phyloP scores from a whole-genome alignment of 2,113 vertebrate genomes.

The Fregata magnificens region DNA sequence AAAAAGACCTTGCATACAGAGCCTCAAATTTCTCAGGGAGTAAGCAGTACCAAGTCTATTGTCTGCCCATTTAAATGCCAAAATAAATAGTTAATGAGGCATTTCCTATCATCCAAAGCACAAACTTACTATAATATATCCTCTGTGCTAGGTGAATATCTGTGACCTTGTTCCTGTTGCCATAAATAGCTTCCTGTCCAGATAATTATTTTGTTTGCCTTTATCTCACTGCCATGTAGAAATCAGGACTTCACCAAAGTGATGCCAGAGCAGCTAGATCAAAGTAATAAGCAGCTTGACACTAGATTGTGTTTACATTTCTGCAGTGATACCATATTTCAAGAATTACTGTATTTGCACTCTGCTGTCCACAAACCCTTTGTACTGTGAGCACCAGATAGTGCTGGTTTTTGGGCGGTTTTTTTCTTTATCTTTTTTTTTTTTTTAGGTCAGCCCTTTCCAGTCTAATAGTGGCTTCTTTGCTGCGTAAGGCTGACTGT shows the following conservation, averaged over 20 bases:
- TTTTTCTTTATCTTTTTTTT: not conserved
- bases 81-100: not conserved
- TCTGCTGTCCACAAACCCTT: not conserved
- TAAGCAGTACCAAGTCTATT: not conserved
- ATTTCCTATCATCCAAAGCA: not conserved
- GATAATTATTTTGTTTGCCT: not conserved
- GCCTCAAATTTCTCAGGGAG: not conserved
- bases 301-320: not conserved
- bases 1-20: not conserved
- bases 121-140: not conserved
- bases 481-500: not conserved
- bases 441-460: not conserved
- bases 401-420: too few species aligned
- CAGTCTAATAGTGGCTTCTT: not conserved
- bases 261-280: not conserved
- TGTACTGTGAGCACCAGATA: not conserved
- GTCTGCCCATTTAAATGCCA: not conserved
- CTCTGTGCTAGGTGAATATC: not conserved
- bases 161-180: not conserved
- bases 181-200: not conserved
- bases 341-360: not conserved
- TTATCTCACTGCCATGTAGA: not conserved
- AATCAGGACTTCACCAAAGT: not conserved
- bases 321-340: not conserved
- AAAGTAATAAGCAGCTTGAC: not conserved